A percentile compares a stretch with the other conserved stretches of the same genome.
phyloP scores from a whole-genome alignment of 2,888 invertebrate genomes.

The Teleogryllus oceanicus region DNA sequence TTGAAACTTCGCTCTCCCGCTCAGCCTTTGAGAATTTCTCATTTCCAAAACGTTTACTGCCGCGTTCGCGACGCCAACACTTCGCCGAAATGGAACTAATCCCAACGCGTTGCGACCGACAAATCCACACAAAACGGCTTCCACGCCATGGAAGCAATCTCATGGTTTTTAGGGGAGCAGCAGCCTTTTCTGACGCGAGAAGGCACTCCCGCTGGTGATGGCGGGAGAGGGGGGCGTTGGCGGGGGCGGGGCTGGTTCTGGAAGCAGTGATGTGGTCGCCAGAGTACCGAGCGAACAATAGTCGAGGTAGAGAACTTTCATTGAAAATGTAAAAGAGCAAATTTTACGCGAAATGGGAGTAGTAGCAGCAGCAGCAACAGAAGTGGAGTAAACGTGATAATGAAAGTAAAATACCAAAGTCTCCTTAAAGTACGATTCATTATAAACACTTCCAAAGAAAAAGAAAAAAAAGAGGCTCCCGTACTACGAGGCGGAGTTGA shows the following conservation, averaged over 20 bases:
- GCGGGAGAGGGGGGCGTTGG: no score
- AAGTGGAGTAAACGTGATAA: background rate
- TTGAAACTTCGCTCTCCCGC: no score
- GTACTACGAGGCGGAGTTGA: background rate
- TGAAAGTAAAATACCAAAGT: background rate
- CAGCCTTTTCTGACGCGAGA: no score
- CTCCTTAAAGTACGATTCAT: background rate
- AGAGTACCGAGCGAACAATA: background rate
- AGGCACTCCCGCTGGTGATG: no score
- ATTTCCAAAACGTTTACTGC: no score
- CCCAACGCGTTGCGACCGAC: no score
- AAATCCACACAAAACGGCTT: no score
- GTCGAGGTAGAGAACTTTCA: background rate
- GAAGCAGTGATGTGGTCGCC: background rate
- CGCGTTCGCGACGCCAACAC: no score
- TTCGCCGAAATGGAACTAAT: no score
- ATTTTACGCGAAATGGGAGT: background rate
- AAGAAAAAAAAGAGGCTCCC: background rate
- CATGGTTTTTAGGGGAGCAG: no score
- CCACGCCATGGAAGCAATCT: no score
- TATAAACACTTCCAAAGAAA: background rate
- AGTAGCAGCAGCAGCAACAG: background rate
- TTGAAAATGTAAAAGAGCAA: constrained; percentile 11
- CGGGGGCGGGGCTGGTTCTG: background rate
- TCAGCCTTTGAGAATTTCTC: no score